Base-by-base conservation (phyloP, 2,113 vertebrate genomes). In the Podarcis muralis region DNA sequence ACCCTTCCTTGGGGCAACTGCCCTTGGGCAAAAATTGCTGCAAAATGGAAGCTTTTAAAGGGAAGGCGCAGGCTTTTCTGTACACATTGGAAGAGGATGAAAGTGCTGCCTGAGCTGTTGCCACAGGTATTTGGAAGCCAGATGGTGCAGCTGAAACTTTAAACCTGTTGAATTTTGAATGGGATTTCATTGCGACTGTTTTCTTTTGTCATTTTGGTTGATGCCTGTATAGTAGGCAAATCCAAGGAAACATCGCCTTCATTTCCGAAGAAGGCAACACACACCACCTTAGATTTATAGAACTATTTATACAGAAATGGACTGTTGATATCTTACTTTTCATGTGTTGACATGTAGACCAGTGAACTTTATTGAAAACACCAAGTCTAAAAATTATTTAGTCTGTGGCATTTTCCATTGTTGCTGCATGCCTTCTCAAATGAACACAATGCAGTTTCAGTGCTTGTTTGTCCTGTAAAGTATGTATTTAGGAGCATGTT, bases 81-180 rank as follows among this genome's bases (percentile, higher is more conserved):
- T 16, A 76, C 13, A 32, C n/a, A 59, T 15, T 82, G 80, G 27
- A 71, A 69, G 20, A 77, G 80, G 69, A 69, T 65, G 40, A 40
- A 88, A 84, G 62, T 83, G 40, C 59, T 81, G 15, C 6, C 16
- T 76, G 43, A 83, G 79, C 69, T 57, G 43, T 53, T 86, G 78
- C 57, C 71, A 69, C 69, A 68, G 69, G 71, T 75, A 75, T 77
- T 81, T 86, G 71, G 37, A 77, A 76, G n/a, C 79, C 79, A 76
- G 88, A 35, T 86, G 59, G 84, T 82, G 40, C 78, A 81, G 59
- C 40, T 57, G 84, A 90, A 90, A 77, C 37, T 85, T 89, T n/a
- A 81, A 37, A 81, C 80, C 71, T 76, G 25, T 76, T 82, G 71
- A 82, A 82, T 86, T 82, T 81, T 82, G 84, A 75, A 86, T 23